These are phyloP conservation scores for Mesocentrotus franciscanus DNA, from an alignment of 53 echinoderm and acorn worm species.

Conservation along the genomic window DNA sequence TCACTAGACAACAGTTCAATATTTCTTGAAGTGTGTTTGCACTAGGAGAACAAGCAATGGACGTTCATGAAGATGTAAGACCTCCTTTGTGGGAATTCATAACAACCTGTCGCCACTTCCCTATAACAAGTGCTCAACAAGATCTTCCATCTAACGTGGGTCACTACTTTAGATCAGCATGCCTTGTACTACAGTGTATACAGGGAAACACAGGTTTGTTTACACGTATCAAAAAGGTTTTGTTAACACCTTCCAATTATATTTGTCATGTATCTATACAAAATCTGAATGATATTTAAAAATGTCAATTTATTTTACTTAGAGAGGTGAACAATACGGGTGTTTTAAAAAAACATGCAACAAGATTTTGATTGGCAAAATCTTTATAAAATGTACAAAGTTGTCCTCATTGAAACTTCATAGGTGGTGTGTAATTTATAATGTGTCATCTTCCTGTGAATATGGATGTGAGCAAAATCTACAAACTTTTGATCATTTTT, in stretches of 20 bases:
- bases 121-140: conserved; percentile 6
- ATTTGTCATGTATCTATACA: not conserved
- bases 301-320: not conserved
- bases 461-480: too few species aligned
- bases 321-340: not conserved
- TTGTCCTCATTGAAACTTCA: too few species aligned
- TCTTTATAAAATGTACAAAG: too few species aligned
- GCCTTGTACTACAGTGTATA: not conserved
- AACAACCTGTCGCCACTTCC: conserved; percentile 28
- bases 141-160: not conserved
- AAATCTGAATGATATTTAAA: not conserved
- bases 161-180: conserved; percentile 7
- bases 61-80: not conserved
- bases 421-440: too few species aligned
- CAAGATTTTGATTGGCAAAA: too few species aligned
- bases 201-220: not conserved
- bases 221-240: not conserved
- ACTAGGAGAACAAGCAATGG: not conserved
- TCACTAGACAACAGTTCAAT: not conserved
- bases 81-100: not conserved
- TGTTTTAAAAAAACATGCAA: too few species aligned
- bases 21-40: not conserved
- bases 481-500: too few species aligned
- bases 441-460: too few species aligned
- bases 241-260: conserved; percentile 25